These are phyloP conservation scores for Chiloscyllium punctatum DNA, from an alignment of 2,797 vertebrate species.

Conservation along the genomic window DNA sequence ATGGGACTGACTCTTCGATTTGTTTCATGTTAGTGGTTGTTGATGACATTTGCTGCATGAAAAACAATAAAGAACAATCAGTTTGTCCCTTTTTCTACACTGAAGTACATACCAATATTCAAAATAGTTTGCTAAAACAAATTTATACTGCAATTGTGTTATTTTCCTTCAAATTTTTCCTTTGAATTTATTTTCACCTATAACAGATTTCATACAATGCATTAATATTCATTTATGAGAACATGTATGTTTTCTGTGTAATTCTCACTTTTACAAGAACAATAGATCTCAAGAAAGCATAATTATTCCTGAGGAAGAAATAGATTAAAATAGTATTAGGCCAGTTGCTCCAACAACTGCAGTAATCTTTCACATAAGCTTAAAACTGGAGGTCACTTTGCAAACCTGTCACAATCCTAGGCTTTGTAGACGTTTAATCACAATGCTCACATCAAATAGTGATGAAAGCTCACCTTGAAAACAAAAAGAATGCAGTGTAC, in stretches of 20 bases:
- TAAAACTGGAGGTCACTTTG: constrained; percentile 35
- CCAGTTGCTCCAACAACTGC: background rate
- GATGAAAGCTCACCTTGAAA: constrained; percentile 40
- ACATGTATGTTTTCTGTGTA: background rate
- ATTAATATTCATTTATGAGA: background rate
- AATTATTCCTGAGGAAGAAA: background rate
- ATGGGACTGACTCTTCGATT: constrained; percentile 41
- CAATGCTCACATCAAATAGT: constrained; percentile 36
- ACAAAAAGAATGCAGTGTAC: constrained; percentile 41
- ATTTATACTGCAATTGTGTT: background rate
- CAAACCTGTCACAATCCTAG: constrained; percentile 36
- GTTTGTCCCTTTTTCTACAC: background rate
- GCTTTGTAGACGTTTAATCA: constrained; percentile 36
- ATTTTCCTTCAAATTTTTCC: background rate
- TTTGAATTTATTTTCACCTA: background rate
- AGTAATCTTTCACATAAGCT: constrained; percentile 7
- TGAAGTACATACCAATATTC: background rate
- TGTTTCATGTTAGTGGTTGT: constrained; percentile 40
- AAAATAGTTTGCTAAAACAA: background rate
- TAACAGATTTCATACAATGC: background rate
- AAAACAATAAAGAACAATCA: background rate
- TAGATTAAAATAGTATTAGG: background rate
- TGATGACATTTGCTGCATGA: constrained; percentile 38
- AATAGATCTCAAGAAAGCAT: background rate
- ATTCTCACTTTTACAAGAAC: constrained; percentile 14